These are phyloP conservation scores for Dallia pectoralis DNA, from an alignment of 2,797 vertebrate genomes.

Conservation along the genomic window DNA sequence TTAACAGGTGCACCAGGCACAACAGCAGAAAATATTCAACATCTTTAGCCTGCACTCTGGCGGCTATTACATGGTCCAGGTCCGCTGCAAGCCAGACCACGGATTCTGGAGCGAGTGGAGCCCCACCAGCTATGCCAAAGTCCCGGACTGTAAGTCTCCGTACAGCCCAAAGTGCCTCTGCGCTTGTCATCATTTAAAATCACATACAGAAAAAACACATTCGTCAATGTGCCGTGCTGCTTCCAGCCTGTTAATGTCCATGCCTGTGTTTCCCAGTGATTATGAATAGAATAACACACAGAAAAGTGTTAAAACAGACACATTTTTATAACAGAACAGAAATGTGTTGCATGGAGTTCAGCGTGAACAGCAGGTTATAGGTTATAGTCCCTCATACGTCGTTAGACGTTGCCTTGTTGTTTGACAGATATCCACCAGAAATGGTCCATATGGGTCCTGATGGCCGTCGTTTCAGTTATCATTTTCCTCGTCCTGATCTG, in stretches of 20 bases:
- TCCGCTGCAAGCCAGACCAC: conserved; percentile 85
- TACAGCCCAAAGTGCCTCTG: background rate
- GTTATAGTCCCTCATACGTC: no score
- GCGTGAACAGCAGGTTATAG: background rate
- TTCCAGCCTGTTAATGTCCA: background rate
- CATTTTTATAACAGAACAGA: no score
- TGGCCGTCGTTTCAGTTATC: conserved; percentile 76
- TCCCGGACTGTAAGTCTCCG: conserved; percentile 80
- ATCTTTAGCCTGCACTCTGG: conserved; percentile 80
- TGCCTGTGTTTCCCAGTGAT: no score
- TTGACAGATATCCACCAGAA: conserved; percentile 77
- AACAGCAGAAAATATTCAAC: conserved; percentile 81
- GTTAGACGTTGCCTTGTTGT: background rate
- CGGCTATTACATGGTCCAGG: conserved; percentile 80
- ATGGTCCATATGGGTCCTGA: conserved; percentile 80
- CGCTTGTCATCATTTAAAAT: background rate
- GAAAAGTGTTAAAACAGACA: background rate
- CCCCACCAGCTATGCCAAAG: conserved; percentile 58
- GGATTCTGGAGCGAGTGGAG: conserved; percentile 93
- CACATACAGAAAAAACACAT: background rate
- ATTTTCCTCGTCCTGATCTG: conserved; percentile 81
- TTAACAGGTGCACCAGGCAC: conserved; percentile 75
- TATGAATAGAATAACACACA: no score
- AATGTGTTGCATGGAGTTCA: no score
- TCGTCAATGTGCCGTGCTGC: background rate